Percentiles rank a stretch among this genome's conserved stretches.
Conservation (phyloP, 2,888 invertebrate species). For the Halictus ligatus region DNA sequence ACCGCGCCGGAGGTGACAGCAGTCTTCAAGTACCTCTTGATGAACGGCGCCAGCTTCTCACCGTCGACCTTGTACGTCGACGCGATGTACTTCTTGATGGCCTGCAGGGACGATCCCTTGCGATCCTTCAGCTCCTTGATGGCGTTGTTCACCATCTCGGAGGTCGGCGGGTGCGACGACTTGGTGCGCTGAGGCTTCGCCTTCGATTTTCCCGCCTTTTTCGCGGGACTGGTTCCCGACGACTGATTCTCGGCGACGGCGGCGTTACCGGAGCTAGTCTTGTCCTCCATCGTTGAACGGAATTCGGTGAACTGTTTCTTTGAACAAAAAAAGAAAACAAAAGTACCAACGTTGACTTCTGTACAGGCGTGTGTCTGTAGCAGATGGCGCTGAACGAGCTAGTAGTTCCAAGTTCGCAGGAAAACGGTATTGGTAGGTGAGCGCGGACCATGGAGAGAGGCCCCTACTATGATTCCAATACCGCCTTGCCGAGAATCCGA, state of each 20-base stretch:
- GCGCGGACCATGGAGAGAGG: slow-evolving; percentile 77
- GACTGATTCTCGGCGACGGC: slow-evolving; percentile 1
- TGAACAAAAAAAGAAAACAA: not conserved
- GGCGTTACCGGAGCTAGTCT: slow-evolving; percentile 49
- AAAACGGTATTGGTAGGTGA: slow-evolving; percentile 20
- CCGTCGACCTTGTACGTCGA: slow-evolving; percentile 87
- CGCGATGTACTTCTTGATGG: slow-evolving; percentile 88
- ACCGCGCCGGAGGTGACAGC: slow-evolving; percentile 86
- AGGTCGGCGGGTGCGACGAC: slow-evolving; percentile 85
- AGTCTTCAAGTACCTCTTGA: slow-evolving; percentile 87
- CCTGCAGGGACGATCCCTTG: slow-evolving; percentile 86
- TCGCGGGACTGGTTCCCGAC: slow-evolving; percentile 35
- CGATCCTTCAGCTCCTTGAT: slow-evolving; percentile 86
- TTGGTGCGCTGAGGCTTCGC: slow-evolving; percentile 77
- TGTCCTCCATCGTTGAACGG: slow-evolving; percentile 48
- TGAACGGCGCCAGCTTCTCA: slow-evolving; percentile 86
- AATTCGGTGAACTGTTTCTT: not conserved
- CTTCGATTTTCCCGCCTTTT: slow-evolving; percentile 67
- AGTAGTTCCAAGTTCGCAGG: not conserved
- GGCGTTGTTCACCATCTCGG: slow-evolving; percentile 87
- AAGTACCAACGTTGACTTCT: not conserved
- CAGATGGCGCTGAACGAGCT: not conserved
- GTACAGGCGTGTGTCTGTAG: not conserved
- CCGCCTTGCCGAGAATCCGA: not conserved
- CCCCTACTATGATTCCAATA: slow-evolving; percentile 43